Base-by-base conservation (phyloP, 2,888 invertebrate species). In the Emesis russula region DNA sequence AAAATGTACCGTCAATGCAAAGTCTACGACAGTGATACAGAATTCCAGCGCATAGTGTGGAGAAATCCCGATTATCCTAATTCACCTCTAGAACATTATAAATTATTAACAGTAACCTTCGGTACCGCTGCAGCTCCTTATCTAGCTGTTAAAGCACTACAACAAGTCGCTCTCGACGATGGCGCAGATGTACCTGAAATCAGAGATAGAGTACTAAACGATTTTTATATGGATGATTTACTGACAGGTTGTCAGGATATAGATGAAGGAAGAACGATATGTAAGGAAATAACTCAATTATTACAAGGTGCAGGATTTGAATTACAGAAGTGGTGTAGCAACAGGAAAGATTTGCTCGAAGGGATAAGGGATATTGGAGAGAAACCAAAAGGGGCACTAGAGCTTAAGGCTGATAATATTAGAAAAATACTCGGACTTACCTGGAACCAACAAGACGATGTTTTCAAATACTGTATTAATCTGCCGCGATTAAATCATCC, bases 251-350 rank as follows among this genome's bases (percentile, higher is more conserved):
- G 89, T 68, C 73, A 88, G 31, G 88, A 78, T 74, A 5, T 93
- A 86, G 68, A 91, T 93, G 78, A 87, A 75, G 85, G 75, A 38
- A 15, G 91, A 81, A 75, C 79, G 25, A 36, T 95, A 38, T 76
- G 84, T 70, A 75, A 92, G 33, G 91, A 94, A 81, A 85, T 94
- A 15, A 93, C 85, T 15, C 38, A 66, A 6, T 70, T 96, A n/a
- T 63, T 96, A 13, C 89, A 66, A 18, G 86, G 86, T 38, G 95
- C 94, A 53, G 95, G 95, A n/a, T 95, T 96, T 82, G 73, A 87
- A 15, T 80, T 96, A 9, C 90, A 95, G 31, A 93, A 95, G 74
- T 94, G 93, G 93, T 36, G 73, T 9, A 89, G 88, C 48, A 87
- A 88, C 79, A 83, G 53, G 31, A 75, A 84, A 7, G 78, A 84